Evolutionary conservation across 1,140 invertebrate species (phyloP).

Genomic region (Hypsibius dujardini): DNA sequence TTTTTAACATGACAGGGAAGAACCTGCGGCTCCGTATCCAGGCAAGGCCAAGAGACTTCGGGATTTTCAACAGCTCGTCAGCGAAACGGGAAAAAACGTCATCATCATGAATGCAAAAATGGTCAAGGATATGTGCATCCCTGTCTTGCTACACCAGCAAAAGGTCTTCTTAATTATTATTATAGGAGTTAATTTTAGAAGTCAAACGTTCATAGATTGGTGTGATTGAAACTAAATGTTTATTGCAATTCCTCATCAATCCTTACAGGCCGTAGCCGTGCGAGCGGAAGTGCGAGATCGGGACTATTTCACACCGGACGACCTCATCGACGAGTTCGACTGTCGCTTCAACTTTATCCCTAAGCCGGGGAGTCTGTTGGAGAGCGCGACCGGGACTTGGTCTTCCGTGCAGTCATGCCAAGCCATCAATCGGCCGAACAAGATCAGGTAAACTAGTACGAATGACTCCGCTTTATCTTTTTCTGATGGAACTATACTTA

Average conservation of each 20-base stretch:
- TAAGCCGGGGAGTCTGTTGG: neutral
- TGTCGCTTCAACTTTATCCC: neutral
- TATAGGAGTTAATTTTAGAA: too few species aligned
- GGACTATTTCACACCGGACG: neutral
- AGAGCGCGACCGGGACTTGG: neutral
- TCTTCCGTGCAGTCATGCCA: neutral
- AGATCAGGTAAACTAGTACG: neutral
- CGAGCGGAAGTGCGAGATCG: slow-evolving; percentile 1
- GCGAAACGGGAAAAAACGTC: neutral
- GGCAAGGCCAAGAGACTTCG: neutral
- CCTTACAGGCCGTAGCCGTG: neutral
- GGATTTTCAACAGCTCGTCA: neutral
- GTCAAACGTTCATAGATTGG: too few species aligned
- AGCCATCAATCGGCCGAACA: neutral
- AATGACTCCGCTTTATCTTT: too few species aligned
- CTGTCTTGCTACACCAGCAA: neutral
- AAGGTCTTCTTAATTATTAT: neutral
- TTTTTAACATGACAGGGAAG: neutral
- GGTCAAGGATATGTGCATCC: neutral
- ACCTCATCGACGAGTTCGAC: neutral
- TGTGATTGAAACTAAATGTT: too few species aligned
- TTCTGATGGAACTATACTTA: too few species aligned
- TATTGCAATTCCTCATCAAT: neutral
- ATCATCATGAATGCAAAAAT: neutral
- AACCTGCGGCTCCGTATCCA: neutral